These are phyloP conservation scores for Rachycentron canadum DNA, from an alignment of 2,797 vertebrate genomes.

Conservation along the genomic window DNA sequence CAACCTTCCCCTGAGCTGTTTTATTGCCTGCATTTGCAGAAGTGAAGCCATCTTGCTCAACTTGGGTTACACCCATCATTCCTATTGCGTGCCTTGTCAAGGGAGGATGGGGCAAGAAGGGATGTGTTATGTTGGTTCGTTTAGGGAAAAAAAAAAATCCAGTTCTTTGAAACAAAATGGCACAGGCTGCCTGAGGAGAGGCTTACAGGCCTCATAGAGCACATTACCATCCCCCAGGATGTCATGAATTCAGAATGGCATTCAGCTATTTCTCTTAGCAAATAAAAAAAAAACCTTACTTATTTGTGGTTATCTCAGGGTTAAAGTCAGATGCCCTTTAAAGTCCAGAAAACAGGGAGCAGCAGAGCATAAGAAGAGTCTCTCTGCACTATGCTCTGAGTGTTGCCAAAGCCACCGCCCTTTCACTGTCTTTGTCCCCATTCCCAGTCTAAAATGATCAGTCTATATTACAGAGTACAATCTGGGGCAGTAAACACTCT, in stretches of 20 bases:
- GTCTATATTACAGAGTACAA: slow-evolving; percentile 64
- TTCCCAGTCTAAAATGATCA: slow-evolving; percentile 72
- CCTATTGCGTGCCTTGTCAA: slow-evolving; percentile 72
- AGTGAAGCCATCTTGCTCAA: slow-evolving; percentile 81
- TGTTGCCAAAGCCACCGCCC: slow-evolving; percentile 74
- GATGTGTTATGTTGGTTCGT: slow-evolving; percentile 67
- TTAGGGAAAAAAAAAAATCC: slow-evolving; percentile 26
- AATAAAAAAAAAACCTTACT: neutral
- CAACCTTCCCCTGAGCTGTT: slow-evolving; percentile 16
- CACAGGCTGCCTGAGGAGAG: slow-evolving; percentile 59
- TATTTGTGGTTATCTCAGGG: slow-evolving; percentile 45
- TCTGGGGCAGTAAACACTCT: slow-evolving; percentile 62
- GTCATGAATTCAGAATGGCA: slow-evolving; percentile 46
- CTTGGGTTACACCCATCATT: slow-evolving; percentile 82
- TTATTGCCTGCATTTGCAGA: slow-evolving; percentile 76
- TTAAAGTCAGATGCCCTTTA: slow-evolving; percentile 56
- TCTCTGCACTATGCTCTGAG: slow-evolving; percentile 56
- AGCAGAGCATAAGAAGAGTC: slow-evolving; percentile 49
- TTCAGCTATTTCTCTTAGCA: slow-evolving; percentile 33
- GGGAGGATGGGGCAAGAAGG: slow-evolving; percentile 71
- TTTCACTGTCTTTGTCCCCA: slow-evolving; percentile 71
- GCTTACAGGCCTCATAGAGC: slow-evolving; percentile 53
- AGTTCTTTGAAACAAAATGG: slow-evolving; percentile 61
- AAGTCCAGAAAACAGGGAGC: slow-evolving; percentile 48
- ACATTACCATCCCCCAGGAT: slow-evolving; percentile 44